Evolutionary conservation across 2,797 vertebrate species (phyloP), one percentile per base, ranked within the genome.

Genomic region (Arnoldichthys spilopterus): DNA sequence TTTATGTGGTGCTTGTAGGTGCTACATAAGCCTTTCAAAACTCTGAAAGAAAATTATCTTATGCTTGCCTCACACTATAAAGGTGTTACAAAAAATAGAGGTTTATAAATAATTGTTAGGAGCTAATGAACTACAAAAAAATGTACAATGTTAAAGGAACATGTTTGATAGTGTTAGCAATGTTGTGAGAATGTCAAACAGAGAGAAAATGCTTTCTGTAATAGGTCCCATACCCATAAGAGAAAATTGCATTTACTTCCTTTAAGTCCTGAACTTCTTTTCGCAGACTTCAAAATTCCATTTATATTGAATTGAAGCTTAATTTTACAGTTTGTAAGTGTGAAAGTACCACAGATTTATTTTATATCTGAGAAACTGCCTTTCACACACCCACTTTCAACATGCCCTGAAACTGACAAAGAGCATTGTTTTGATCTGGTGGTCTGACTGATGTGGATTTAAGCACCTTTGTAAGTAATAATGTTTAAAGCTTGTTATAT

Each of bases 111-210:
- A 13, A 18, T 49, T 47, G 43, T 47, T 47, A 30, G 13, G 20
- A 40, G 64, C 40, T 67, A n/a, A 67, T 67, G 43, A 28, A 49
- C 49, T 49, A 67, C 34, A 67, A n/a, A 13, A 24, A 66, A 43
- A 2, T 20, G 32, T 37, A 16, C 16, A 37, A 20, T 7, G 0
- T n/a, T 26, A 28, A 24, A 4, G 34, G n/a, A 24, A 28, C 24
- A 28, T 6, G 47, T 68, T 68, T 13, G 24, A 1, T 26, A 24
- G 24, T 13, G 18, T 47, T 68, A 49, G 24, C 15, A 7, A 2
- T 22, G 4, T 30, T 28, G 49, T 7, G 24, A 49, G 24, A 8
- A 49, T 45, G 40, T 9, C 18, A 47, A 47, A 67, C 24, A 28
- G 40, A 45, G 24, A 28, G 24, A 13, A 40, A 45, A 16, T 4